Evolutionary conservation across 2,888 invertebrate genomes (phyloP).

Genomic region (Sesia bembeciformis): DNA sequence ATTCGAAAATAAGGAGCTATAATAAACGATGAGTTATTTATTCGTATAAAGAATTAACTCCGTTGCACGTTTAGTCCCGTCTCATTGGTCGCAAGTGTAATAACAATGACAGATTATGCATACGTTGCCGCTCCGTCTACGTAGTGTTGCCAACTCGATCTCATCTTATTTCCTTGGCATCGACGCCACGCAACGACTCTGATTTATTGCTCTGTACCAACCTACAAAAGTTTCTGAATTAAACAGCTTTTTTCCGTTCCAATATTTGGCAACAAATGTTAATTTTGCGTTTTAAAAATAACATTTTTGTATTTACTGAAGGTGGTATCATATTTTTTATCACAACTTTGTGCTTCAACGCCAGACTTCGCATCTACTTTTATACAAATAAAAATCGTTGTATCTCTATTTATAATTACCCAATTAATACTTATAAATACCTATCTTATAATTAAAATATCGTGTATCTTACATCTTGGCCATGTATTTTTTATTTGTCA

Average conservation of each 20-base stretch:
- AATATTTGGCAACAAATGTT: constrained; percentile 42
- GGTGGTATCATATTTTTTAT: background rate
- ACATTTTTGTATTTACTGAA: background rate
- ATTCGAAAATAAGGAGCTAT: background rate
- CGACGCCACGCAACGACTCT: constrained; percentile 50
- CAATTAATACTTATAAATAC: no score
- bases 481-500: no score
- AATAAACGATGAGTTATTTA: background rate
- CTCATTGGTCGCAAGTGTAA: constrained; percentile 2
- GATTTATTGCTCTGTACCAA: constrained; percentile 60
- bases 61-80: background rate
- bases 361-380: no score
- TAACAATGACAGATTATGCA: constrained; percentile 31
- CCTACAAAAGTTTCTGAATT: constrained; percentile 68
- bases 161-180: constrained; percentile 72
- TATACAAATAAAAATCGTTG: no score
- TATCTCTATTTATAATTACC: no score
- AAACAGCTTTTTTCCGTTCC: constrained; percentile 64
- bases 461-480: no score
- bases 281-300: constrained; percentile 12
- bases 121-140: constrained; percentile 16
- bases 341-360: no score
- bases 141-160: constrained; percentile 65
- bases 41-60: background rate
- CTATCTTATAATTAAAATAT: no score